Conservation (phyloP, 2,797 vertebrate species). For the Anomalospiza imberbis region DNA sequence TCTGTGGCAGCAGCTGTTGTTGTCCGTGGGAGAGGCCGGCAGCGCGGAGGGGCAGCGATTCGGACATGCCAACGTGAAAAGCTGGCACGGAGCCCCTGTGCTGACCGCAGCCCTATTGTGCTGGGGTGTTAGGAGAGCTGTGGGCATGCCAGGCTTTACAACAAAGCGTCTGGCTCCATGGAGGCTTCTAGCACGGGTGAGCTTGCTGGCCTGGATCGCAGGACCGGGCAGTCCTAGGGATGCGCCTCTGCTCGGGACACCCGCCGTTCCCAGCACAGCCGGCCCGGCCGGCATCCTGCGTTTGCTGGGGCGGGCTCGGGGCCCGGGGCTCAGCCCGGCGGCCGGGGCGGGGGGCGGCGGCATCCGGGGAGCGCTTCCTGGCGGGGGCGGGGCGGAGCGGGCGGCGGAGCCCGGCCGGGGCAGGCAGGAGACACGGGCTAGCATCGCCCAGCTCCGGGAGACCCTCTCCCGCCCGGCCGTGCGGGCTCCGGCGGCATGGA, state of each 20-base stretch:
- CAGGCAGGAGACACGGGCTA: not conserved
- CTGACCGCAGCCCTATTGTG: slow-evolving; percentile 5
- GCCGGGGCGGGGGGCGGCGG: not conserved
- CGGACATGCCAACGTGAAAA: not conserved
- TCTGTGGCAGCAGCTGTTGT: not conserved
- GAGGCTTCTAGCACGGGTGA: not conserved
- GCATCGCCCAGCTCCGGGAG: not conserved
- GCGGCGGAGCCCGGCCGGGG: not conserved
- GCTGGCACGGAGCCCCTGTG: not conserved
- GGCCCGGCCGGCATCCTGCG: not conserved
- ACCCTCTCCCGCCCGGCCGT: not conserved
- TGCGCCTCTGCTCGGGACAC: not conserved
- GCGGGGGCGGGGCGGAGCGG: not conserved
- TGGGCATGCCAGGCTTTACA: not conserved
- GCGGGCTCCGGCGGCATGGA: not conserved
- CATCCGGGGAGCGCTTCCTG: slow-evolving; percentile 1
- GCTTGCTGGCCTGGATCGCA: not conserved
- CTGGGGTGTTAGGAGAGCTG: not conserved
- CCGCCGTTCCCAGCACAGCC: not conserved
- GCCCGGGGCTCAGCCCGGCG: not conserved
- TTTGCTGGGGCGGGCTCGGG: not conserved
- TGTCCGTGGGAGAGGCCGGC: not conserved
- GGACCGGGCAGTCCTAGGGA: not conserved
- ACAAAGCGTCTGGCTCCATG: not conserved
- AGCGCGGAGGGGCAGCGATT: not conserved